A percentile compares a stretch with the other conserved stretches of the same genome.
phyloP scores from a whole-genome alignment of 2,888 invertebrate genomes.

The Noctuana brunneofusca region DNA sequence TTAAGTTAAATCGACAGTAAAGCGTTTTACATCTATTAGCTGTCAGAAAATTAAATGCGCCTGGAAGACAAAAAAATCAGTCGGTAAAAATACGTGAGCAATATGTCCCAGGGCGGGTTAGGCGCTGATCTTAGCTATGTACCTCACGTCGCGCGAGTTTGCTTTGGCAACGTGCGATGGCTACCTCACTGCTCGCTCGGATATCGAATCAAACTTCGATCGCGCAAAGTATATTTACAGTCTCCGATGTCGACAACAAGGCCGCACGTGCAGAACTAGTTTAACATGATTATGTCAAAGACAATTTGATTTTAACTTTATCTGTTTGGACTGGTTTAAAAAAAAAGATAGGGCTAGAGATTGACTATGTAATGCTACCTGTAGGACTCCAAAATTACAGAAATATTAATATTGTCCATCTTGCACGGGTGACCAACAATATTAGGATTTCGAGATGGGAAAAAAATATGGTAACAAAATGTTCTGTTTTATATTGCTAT shows the following conservation, averaged over 20 bases:
- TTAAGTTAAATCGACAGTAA: not conserved
- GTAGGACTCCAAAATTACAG: not conserved
- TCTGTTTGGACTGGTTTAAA: constrained; percentile 1
- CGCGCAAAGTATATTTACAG: constrained; percentile 57
- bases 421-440: too few relatives aligned
- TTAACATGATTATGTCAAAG: constrained; percentile 27
- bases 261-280: constrained; percentile 34
- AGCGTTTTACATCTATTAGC: constrained; percentile 12
- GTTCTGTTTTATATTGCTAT: too few relatives aligned
- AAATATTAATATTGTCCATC: too few relatives aligned
- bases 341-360: not conserved
- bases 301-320: constrained; percentile 25
- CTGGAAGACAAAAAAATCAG: constrained; percentile 71
- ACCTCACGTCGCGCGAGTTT: constrained; percentile 73
- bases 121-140: constrained; percentile 61
- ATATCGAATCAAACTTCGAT: constrained; percentile 69
- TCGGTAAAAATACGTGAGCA: constrained; percentile 74
- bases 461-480: too few relatives aligned
- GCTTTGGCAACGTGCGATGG: constrained; percentile 72
- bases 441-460: too few relatives aligned
- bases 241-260: constrained; percentile 45
- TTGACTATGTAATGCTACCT: not conserved
- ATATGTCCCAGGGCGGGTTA: constrained; percentile 67
- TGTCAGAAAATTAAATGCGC: constrained; percentile 72
- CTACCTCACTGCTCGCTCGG: constrained; percentile 63